These are phyloP conservation scores for Siphamia tubifer DNA, from an alignment of 2,113 vertebrate genomes.

Conservation along the genomic window DNA sequence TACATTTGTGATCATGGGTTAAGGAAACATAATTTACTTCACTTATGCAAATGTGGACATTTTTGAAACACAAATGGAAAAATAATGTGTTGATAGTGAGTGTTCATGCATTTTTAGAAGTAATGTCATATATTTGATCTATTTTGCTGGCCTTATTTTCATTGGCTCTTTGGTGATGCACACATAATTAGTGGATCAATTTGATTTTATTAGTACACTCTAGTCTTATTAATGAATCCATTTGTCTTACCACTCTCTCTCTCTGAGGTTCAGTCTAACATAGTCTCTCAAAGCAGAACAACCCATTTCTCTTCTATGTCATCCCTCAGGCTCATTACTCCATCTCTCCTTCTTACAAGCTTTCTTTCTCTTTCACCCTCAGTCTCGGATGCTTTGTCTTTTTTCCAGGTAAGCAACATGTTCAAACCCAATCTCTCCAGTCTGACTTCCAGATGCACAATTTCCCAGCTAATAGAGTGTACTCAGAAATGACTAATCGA, in stretches of 20 bases:
- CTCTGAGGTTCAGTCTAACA: not conserved
- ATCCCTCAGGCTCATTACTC: slow-evolving; percentile 12
- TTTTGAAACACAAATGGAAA: not conserved
- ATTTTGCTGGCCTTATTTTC: not conserved
- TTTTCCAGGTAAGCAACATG: slow-evolving; percentile 18
- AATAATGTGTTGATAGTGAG: not conserved
- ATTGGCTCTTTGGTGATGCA: not conserved
- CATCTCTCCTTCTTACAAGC: not conserved
- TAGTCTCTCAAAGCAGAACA: slow-evolving; percentile 5
- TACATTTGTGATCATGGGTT: too few relatives aligned
- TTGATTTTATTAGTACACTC: slow-evolving; percentile 32
- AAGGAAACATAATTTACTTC: too few relatives aligned
- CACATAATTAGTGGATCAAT: slow-evolving; percentile 18
- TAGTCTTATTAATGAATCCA: slow-evolving; percentile 36
- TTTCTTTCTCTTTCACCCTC: not conserved
- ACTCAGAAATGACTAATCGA: slow-evolving; percentile 68
- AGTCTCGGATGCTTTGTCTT: not conserved
- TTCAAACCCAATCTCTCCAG: slow-evolving; percentile 24
- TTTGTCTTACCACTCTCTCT: slow-evolving; percentile 15
- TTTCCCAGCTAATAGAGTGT: slow-evolving; percentile 64
- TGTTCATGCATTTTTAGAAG: not conserved
- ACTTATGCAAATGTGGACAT: too few relatives aligned
- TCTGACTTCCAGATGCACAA: slow-evolving; percentile 46
- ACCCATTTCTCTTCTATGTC: slow-evolving; percentile 2
- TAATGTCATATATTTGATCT: not conserved